Conservation (phyloP, 2,113 vertebrate genomes). For the Leucopsar rothschildi region DNA sequence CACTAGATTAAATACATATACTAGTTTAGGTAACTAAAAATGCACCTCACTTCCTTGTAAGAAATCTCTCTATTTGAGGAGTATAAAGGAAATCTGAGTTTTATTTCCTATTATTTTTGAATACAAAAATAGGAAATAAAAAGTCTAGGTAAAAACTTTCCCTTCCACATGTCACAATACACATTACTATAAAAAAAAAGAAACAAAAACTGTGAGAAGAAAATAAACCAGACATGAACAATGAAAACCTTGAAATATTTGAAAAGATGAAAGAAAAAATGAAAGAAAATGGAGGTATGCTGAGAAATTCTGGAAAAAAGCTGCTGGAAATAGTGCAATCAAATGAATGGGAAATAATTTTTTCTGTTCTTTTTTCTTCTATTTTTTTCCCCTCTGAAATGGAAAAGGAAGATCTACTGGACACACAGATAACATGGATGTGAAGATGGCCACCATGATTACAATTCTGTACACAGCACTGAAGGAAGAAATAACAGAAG, state of each 20-base stretch:
- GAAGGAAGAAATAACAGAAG: background rate
- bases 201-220: background rate
- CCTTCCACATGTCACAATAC: background rate
- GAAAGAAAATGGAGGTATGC: background rate
- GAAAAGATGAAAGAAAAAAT: background rate
- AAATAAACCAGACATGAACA: background rate
- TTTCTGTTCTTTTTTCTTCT: background rate
- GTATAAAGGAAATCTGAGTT: background rate
- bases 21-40: background rate
- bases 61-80: background rate
- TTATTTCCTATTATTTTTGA: background rate
- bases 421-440: background rate
- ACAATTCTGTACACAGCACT: background rate
- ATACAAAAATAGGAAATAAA: background rate
- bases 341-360: background rate
- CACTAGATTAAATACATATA: background rate
- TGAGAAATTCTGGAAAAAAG: background rate
- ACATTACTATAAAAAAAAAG: background rate
- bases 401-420: background rate
- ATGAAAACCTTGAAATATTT: background rate
- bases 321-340: background rate
- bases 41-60: background rate
- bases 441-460: background rate
- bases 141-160: background rate
- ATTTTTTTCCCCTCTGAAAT: rapidly evolving